Evolutionary conservation across 2,888 invertebrate genomes (phyloP), one percentile per base, ranked within the genome.

Genomic region (Melinaea marsaeus): DNA sequence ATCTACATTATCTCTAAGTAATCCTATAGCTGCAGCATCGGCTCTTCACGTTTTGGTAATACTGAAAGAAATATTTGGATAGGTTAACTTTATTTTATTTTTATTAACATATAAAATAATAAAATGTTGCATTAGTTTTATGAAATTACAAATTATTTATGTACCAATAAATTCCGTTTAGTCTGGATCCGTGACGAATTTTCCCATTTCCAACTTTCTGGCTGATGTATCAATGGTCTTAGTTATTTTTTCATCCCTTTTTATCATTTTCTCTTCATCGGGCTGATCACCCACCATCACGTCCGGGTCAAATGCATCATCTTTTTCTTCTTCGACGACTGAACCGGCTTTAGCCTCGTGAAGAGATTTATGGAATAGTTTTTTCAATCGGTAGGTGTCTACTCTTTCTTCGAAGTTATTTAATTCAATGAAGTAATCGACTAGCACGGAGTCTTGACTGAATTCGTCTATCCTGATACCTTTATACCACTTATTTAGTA

Each of bases 131-230:
- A n/a, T 13, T 6, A 34, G n/a, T 22, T 22, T n/a, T 37, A 37
- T 11, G 33, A 33, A 42, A 22, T n/a, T 37, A 37, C n/a, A 47
- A 33, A 42, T 56, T 35, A 32, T 34, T 45, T 55, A 57, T 45
- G 85, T 89, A 97, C 97, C 96, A 82, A 96, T 94, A 79, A 97
- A 97, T 84, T 97, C 97, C 13, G 97, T 97, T 79, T 94, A 96
- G 71, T 94, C 93, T 0, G 97, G 96, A 89, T 97, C 97, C 75
- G 97, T 94, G 5, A 94, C 91, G 79, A 95, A 97, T 75, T 94
- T 94, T 68, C 97, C 97, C 71, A 97, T 93, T 83, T 93, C 93
- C 72, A 95, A 86, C 79, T 94, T 94, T 57, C 93, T 93, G 70
- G 92, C 92, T 32, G 87, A 85, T 70, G 86, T 90, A 70, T 91